Evolutionary conservation across 1,140 invertebrate species (phyloP), one percentile per base, ranked within the genome.

Genomic region (Hormaphis cornu): DNA sequence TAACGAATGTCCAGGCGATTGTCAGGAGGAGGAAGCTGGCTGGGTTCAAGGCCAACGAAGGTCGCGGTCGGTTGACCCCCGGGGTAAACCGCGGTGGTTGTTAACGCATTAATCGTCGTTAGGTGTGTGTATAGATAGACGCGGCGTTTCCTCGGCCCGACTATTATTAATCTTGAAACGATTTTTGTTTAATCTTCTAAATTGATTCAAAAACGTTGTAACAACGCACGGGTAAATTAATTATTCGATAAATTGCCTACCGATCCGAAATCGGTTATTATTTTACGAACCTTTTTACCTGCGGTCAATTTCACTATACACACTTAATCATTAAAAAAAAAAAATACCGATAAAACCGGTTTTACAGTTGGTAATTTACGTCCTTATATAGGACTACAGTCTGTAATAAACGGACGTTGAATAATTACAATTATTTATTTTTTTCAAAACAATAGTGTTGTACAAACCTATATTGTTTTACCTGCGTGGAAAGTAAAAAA

Each of bases 31-130:
- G 35, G 61, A 66, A 35, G 61, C 61, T 66, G 28, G 44, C 26
- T 46, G 59, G 35, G 44, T 66, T 66, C 61, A 66, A 66, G 61
- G 61, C 61, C 61, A 66, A 66, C 61, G 44, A 66, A 66, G 61
- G 61, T 48, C 61, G 50, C 24, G 61, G 61, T 66, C 50, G 61
- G 61, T 66, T 66, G 61, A 66, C 61, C 61, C 42, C 59, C n/a
- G 18, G 42, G n/a, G n/a, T n/a, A n/a, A n/a, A n/a, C 28, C 28
- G 7, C 44, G 20, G 30, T 66, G 61, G 61, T 66, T 48, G 50
- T n/a, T n/a, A n/a, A 66, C 50, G 48, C 61, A 50, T 66, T 66
- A 66, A 66, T 66, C 61, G 61, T 66, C 35, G 59, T 66, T 66
- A 50, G 44, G n/a, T n/a, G n/a, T n/a, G n/a, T n/a, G n/a, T n/a